phyloP scores from a whole-genome alignment of 64 coral and sea anemone species.

The Hydrozoanthus tunicans region DNA sequence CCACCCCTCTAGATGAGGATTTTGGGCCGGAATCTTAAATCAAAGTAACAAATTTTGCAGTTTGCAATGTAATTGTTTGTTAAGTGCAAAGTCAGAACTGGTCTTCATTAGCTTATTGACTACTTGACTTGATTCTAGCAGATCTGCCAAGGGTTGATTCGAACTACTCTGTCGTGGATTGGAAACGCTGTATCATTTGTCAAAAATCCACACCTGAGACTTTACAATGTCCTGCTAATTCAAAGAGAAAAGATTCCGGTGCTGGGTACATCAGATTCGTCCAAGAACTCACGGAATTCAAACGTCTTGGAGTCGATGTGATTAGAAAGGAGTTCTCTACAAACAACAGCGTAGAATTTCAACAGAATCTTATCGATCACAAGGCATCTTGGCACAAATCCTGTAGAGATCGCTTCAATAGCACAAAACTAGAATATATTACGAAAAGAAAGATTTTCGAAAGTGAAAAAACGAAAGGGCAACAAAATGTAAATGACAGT shows the following conservation, averaged over 20 bases:
- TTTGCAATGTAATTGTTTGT: background rate
- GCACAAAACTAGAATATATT: conserved; percentile 47
- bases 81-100: conserved; percentile 11
- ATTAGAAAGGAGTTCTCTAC: conserved; percentile 38
- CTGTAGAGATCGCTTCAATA: conserved; percentile 66
- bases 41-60: too few relatives aligned
- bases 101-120: conserved; percentile 15
- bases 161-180: conserved; percentile 23
- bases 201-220: conserved; percentile 14
- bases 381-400: conserved; percentile 66
- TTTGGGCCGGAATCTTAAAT: background rate
- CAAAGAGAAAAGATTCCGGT: background rate
- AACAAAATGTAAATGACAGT: conserved; percentile 12
- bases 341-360: conserved; percentile 10
- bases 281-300: conserved; percentile 15
- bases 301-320: conserved; percentile 43
- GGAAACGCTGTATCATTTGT: conserved; percentile 26
- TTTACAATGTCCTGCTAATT: conserved; percentile 23
- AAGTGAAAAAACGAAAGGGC: background rate
- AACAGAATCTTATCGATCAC: conserved; percentile 46
- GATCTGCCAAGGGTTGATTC: conserved; percentile 21
- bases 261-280: background rate
- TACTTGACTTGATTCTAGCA: conserved; percentile 18
- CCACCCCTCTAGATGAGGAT: conserved; percentile 17
- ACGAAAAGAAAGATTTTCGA: conserved; percentile 34